Evolutionary conservation across 1,140 invertebrate genomes (phyloP).

Genomic region (Bombus huntii): DNA sequence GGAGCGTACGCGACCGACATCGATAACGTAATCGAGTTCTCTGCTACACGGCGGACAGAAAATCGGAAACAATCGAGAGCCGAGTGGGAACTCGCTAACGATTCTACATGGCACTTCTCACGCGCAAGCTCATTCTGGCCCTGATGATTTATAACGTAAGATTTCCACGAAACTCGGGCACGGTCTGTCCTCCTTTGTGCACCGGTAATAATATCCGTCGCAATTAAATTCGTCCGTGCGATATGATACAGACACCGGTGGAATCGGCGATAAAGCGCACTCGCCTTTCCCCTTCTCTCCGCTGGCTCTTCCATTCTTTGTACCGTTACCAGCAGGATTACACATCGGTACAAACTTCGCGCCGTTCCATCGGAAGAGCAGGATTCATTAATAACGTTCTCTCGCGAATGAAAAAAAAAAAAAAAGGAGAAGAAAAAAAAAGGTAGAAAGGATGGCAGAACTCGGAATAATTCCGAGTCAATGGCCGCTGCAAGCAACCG

Average conservation of each 20-base stretch:
- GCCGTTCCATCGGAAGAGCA: conserved; percentile 1
- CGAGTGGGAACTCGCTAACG: neutral
- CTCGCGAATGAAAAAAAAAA: neutral
- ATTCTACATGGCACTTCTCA: no score
- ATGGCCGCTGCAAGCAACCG: conserved; percentile 3
- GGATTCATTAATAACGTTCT: conserved; percentile 40
- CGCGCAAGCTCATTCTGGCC: no score
- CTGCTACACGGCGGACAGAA: no score
- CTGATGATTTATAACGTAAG: conserved; percentile 23
- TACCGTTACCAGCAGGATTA: conserved; percentile 29
- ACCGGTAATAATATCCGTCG: conserved; percentile 32
- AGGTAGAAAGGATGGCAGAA: neutral
- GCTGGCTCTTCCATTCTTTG: neutral
- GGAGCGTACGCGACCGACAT: conserved; percentile 5
- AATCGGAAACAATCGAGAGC: neutral
- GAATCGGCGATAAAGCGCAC: conserved; percentile 41
- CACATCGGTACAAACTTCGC: conserved; percentile 29
- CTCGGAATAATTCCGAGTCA: conserved; percentile 5
- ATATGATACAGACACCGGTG: conserved; percentile 30
- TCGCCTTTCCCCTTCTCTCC: neutral
- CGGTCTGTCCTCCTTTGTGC: conserved; percentile 33
- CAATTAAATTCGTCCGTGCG: conserved; percentile 44
- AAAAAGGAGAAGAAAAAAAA: no score
- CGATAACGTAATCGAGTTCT: neutral
- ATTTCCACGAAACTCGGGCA: conserved; percentile 21